These are phyloP conservation scores for Erythrocebus patas DNA, from an alignment of 2,113 vertebrate genomes.

Conservation along the genomic window DNA sequence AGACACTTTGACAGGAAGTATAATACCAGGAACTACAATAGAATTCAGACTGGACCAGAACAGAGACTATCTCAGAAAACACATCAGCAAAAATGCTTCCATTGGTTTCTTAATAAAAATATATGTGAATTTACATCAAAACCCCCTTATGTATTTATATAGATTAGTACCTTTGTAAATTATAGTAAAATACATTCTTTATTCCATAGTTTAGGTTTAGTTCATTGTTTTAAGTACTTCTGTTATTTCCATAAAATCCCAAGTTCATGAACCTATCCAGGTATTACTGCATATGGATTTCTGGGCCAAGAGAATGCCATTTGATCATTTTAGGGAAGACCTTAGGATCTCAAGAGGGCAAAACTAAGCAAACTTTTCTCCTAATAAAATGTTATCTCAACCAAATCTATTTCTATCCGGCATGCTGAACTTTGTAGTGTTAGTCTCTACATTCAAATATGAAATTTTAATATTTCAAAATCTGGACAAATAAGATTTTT, in stretches of 20 bases:
- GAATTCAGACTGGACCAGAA: not conserved
- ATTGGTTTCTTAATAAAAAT: not conserved
- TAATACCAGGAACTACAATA: not conserved
- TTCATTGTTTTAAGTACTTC: not conserved
- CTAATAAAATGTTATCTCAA: not conserved
- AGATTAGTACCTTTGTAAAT: not conserved
- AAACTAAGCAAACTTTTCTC: not conserved
- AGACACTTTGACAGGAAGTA: not conserved
- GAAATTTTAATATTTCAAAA: constrained; percentile 33
- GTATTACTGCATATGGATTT: not conserved
- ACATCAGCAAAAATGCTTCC: not conserved
- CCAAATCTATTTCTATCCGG: not conserved
- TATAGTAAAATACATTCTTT: not conserved
- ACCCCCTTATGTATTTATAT: not conserved
- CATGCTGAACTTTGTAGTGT: not conserved
- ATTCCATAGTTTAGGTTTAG: not conserved
- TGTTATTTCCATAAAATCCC: not conserved
- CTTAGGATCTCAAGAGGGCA: not conserved
- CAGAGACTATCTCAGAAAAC: not conserved
- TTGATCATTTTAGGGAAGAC: not conserved
- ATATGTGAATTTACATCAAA: not conserved
- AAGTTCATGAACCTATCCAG: not conserved
- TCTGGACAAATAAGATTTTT: constrained; percentile 3
- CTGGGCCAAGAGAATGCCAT: not conserved
- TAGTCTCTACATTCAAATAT: not conserved